Evolutionary conservation across 2,888 invertebrate genomes (phyloP).

Genomic region (Caenorhabditis imperialis): DNA sequence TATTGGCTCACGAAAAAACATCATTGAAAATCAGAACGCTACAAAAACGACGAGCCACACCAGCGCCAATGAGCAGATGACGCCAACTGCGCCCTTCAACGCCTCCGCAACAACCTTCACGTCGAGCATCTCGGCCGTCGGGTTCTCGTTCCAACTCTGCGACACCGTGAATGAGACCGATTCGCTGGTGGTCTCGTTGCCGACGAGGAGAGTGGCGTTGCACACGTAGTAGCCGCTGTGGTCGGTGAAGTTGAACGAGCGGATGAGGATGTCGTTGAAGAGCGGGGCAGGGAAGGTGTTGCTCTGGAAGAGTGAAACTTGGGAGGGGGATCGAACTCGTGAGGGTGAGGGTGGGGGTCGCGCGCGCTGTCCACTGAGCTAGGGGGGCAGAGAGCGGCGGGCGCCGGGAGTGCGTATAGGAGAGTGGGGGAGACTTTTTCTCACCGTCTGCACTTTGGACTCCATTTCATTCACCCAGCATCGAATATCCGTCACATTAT

Average conservation of each 20-base stretch:
- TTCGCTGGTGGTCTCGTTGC: slow-evolving; percentile 38
- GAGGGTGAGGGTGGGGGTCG: no score
- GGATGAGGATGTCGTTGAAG: slow-evolving; percentile 45
- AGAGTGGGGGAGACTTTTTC: no score
- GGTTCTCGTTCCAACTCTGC: slow-evolving; percentile 40
- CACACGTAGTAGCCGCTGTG: slow-evolving; percentile 50
- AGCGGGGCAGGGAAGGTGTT: slow-evolving; percentile 41
- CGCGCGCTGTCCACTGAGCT: no score
- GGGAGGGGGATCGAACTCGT: no score
- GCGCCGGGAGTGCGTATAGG: no score
- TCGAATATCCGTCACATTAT: slow-evolving; percentile 41
- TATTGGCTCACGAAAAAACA: no score
- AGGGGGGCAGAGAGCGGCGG: not conserved
- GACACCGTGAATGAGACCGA: slow-evolving; percentile 33
- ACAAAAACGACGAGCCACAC: no score
- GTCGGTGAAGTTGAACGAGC: slow-evolving; percentile 41
- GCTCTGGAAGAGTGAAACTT: slow-evolving; percentile 38
- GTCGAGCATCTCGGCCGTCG: slow-evolving; percentile 31
- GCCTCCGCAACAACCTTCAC: slow-evolving; percentile 29
- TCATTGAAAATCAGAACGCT: no score
- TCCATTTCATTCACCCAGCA: slow-evolving; percentile 46
- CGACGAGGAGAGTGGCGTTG: slow-evolving; percentile 39
- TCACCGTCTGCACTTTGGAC: slow-evolving; percentile 38
- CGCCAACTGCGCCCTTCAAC: slow-evolving; percentile 28
- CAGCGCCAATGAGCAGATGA: slow-evolving; percentile 25